phyloP scores from a whole-genome alignment of 2,113 vertebrate species.

The Nibea albiflora region DNA sequence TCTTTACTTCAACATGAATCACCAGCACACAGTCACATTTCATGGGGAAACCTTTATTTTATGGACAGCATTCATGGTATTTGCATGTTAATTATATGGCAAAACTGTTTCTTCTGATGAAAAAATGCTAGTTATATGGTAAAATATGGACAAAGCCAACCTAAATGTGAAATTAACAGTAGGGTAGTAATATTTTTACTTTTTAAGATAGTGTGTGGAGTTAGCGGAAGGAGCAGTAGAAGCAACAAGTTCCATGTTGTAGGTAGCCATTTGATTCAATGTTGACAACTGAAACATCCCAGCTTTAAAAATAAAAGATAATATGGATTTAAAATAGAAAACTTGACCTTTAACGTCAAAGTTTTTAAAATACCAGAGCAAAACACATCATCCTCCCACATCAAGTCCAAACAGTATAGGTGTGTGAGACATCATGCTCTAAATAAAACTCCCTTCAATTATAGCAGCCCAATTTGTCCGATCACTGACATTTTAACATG shows the following conservation, averaged over 20 bases:
- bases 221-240: not conserved
- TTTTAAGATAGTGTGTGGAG: no score
- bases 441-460: conserved; percentile 11
- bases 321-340: not conserved
- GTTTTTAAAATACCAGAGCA: not conserved
- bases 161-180: no score
- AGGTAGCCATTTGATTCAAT: not conserved
- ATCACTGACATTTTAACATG: not conserved
- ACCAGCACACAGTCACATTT: no score
- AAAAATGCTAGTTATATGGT: no score
- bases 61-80: no score
- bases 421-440: rapidly evolving
- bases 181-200: no score
- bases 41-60: no score
- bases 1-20: no score
- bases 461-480: not conserved
- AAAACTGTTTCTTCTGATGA: no score
- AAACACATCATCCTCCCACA: not conserved
- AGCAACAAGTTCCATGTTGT: not conserved
- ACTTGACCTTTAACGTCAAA: not conserved
- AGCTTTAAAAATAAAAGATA: not conserved
- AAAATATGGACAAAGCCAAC: no score
- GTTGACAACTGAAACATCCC: not conserved
- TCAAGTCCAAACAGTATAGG: not conserved
- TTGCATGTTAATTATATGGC: no score